Percentiles rank a stretch among this genome's conserved stretches.
phyloP scores from a whole-genome alignment of 2,888 invertebrate genomes.

The Drosophila sordidula region DNA sequence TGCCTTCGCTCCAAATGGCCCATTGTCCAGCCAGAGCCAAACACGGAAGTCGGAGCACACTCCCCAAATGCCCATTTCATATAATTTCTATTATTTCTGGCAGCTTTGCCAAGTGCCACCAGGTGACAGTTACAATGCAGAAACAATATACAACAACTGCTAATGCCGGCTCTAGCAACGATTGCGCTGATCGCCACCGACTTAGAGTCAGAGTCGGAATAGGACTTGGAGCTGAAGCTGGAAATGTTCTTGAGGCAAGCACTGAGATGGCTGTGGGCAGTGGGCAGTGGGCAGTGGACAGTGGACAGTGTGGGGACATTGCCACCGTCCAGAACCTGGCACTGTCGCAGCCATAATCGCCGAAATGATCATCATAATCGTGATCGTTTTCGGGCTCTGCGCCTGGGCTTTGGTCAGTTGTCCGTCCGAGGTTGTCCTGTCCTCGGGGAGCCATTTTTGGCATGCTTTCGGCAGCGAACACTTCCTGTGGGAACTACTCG shows the following conservation, averaged over 20 bases:
- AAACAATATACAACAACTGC: constrained; percentile 73
- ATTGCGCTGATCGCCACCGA: constrained; percentile 54
- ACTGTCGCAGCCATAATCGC: constrained; percentile 64
- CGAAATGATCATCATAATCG: constrained; percentile 75
- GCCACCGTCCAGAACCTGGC: constrained; percentile 51
- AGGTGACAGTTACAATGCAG: constrained; percentile 78
- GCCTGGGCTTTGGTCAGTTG: constrained; percentile 43
- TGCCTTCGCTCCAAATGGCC: constrained; percentile 55
- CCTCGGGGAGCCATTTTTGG: constrained; percentile 75
- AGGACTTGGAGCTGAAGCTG: background rate
- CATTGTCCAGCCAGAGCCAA: constrained; percentile 65
- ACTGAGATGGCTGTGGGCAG: constrained; percentile 29
- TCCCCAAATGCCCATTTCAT: constrained; percentile 78
- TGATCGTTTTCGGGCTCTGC: constrained; percentile 64
- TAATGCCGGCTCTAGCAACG: constrained; percentile 41
- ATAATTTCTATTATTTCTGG: constrained; percentile 78
- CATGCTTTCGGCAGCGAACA: constrained; percentile 74
- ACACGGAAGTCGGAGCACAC: constrained; percentile 74
- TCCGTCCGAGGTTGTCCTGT: constrained; percentile 63
- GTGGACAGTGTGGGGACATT: constrained; percentile 54
- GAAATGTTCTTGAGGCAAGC: constrained; percentile 44
- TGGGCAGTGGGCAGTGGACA: constrained; percentile 12
- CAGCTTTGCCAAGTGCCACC: constrained; percentile 73
- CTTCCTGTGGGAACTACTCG: constrained; percentile 75
- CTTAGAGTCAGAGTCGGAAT: constrained; percentile 19